These are phyloP conservation scores for Propsilocerus akamusi DNA, from an alignment of 1,140 invertebrate species.

Conservation along the genomic window DNA sequence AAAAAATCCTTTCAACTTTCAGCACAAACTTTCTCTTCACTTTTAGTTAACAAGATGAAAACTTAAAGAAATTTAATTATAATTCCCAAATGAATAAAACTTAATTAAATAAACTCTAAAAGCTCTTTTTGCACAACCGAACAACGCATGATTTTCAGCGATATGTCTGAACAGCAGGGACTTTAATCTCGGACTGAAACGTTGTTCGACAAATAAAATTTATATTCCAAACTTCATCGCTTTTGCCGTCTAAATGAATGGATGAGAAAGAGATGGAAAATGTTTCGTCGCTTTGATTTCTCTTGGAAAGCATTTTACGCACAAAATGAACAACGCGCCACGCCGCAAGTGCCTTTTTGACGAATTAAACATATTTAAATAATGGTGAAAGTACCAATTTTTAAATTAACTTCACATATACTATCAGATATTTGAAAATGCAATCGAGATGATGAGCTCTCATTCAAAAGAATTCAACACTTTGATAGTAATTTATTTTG, in stretches of 20 bases:
- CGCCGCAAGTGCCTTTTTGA: too few species aligned
- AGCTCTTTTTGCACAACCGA: background rate
- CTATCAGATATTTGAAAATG: too few species aligned
- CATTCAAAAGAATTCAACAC: too few species aligned
- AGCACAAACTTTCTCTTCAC: background rate
- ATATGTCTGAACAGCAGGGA: background rate
- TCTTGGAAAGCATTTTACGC: too few species aligned
- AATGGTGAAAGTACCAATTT: too few species aligned
- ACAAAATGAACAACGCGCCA: too few species aligned
- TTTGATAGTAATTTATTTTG: too few species aligned
- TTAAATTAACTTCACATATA: too few species aligned
- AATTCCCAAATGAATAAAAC: background rate
- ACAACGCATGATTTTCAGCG: background rate
- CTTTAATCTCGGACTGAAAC: constrained; percentile 2
- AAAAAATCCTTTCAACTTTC: background rate
- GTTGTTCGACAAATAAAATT: background rate
- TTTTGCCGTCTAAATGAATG: background rate
- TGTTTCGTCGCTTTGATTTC: background rate
- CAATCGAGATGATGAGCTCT: too few species aligned
- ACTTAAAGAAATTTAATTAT: background rate
- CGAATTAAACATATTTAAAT: too few species aligned
- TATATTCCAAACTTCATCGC: background rate
- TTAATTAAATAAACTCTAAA: background rate
- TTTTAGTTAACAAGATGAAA: background rate
- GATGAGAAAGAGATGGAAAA: background rate